Base-by-base conservation (phyloP, 2,113 vertebrate genomes). In the Ranitomeya variabilis region DNA sequence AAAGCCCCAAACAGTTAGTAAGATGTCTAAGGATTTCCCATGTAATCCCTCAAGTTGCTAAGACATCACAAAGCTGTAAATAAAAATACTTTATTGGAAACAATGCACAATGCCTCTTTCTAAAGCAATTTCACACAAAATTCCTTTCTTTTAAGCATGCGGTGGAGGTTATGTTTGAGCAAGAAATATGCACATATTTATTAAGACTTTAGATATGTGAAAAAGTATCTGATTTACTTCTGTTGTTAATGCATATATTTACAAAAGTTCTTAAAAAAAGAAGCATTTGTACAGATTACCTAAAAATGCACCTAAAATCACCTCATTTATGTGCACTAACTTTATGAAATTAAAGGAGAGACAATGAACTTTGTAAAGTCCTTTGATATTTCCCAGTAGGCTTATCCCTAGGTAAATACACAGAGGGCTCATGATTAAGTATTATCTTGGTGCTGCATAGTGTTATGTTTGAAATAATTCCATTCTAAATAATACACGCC, bases 371-470 rank as follows among this genome's bases (percentile, higher is more conserved):
- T 77, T 66, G 9, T 3, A 83, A 86, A 60, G 7, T 80, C 80
- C 45, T 93, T 79, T 87, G 90, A 90, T 79, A 90, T 62, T 86
- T 31, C 85, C 88, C 81, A 89, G 64, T 80, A 55, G 83, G 62
- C 62, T 90, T 84, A 93, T 59, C n/a, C 45, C 62, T 77, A 90
- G 0, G 0, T 92, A 91, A 93, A 90, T 86, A 81, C 89, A 91
- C 86, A 89, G 86, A 86, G 92, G 86, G 83, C 91, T 90, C 85
- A 85, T 85, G 91, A 90, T 92, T 91, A 90, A 86, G 80, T 80
- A 18, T 90, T 83, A 91, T 45, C 57, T 11, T 87, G 60, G 60
- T 80, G 87, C 60, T 87, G 10, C 31, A 87, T 89, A 89, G 69
- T 78, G 73, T 67, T 89, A 78, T 84, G 51, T 89, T 78, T 84